Percentiles rank a stretch among this genome's conserved stretches.
Evolutionary conservation across 2,113 vertebrate genomes (phyloP).

Genomic region (Engraulis encrasicolus): DNA sequence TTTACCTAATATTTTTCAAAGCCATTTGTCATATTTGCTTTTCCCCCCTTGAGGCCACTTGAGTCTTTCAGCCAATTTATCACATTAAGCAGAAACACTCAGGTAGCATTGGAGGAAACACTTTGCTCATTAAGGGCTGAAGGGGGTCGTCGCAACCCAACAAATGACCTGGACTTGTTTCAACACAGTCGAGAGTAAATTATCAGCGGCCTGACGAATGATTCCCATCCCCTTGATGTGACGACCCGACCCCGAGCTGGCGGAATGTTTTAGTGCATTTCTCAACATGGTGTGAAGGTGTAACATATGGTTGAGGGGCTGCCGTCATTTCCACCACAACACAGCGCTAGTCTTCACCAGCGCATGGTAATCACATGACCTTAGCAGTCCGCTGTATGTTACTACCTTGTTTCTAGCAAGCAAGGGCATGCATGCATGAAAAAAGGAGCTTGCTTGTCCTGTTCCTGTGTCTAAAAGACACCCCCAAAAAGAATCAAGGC

Average conservation of each 20-base stretch:
- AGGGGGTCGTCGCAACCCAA: no score
- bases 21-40: no score
- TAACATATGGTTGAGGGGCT: slow-evolving; percentile 34
- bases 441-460: slow-evolving; percentile 12
- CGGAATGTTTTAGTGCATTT: not conserved
- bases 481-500: slow-evolving; percentile 22
- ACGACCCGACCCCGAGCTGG: not conserved
- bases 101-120: no score
- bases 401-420: not conserved
- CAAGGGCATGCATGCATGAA: not conserved
- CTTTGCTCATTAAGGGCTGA: no score
- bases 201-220: not conserved
- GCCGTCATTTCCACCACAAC: not conserved
- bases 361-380: not conserved
- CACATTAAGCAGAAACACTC: no score
- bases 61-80: no score
- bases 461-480: slow-evolving; percentile 29
- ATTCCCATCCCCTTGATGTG: not conserved
- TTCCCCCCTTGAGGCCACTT: no score
- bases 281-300: slow-evolving; percentile 33
- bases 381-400: not conserved
- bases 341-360: not conserved
- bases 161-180: not conserved
- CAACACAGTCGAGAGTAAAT: not conserved
- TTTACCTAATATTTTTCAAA: no score